Percentiles rank a stretch among this genome's conserved stretches.
Evolutionary conservation across 2,797 vertebrate genomes (phyloP).

Genomic region (Poeciliopsis turneri): DNA sequence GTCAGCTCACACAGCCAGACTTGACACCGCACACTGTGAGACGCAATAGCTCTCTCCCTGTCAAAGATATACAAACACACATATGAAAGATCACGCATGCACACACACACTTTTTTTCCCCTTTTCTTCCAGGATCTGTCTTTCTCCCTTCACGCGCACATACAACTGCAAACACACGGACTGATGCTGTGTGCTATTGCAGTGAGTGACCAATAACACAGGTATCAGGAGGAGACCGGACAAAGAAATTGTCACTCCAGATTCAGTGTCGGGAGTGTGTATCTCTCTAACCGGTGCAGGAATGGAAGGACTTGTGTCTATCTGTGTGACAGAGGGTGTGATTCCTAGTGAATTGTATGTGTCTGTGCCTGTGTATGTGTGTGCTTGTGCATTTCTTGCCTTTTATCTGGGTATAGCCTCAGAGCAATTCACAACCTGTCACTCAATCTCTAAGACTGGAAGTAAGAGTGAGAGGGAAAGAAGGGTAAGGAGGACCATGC

Average conservation of each 20-base stretch:
- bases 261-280: slow-evolving; percentile 65
- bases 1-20: slow-evolving; percentile 77
- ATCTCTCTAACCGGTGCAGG: slow-evolving; percentile 51
- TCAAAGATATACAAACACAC: slow-evolving; percentile 42
- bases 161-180: slow-evolving; percentile 38
- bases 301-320: slow-evolving; percentile 64
- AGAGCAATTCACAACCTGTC: slow-evolving; percentile 81
- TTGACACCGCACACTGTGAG: slow-evolving; percentile 77
- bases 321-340: slow-evolving; percentile 71
- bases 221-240: slow-evolving; percentile 50
- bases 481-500: slow-evolving; percentile 37
- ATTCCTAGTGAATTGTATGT: slow-evolving; percentile 52
- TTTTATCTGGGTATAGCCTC: slow-evolving; percentile 79
- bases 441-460: slow-evolving; percentile 73
- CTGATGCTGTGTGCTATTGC: slow-evolving; percentile 62
- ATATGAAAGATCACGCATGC: slow-evolving; percentile 29
- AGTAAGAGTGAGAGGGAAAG: slow-evolving; percentile 55
- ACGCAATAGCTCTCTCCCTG: slow-evolving; percentile 68
- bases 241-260: slow-evolving; percentile 73
- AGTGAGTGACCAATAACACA: slow-evolving; percentile 67
- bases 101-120: slow-evolving; percentile 6
- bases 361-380: slow-evolving; percentile 30
- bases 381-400: slow-evolving; percentile 62
- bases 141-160: slow-evolving; percentile 32
- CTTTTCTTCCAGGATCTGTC: slow-evolving; percentile 31